Conservation (phyloP, 2,888 invertebrate genomes). For the Galerucella pusilla region DNA sequence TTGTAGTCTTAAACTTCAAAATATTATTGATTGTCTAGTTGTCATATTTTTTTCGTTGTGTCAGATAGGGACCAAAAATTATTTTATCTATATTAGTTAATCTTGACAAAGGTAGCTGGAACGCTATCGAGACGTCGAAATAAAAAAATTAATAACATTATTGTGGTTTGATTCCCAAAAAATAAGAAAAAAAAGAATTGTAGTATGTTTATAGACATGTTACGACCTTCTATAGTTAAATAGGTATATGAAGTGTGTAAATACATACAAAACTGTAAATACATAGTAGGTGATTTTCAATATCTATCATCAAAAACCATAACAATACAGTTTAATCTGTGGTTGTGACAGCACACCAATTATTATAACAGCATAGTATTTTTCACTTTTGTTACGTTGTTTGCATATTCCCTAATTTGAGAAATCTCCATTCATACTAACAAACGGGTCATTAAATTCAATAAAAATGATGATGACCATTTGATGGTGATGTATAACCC, state of each 20-base stretch:
- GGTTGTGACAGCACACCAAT: slow-evolving; percentile 22
- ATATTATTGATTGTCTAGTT: no score
- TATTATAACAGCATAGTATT: slow-evolving; percentile 26
- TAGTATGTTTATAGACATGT: no score
- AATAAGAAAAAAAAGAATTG: no score
- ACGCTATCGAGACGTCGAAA: no score
- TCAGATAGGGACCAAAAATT: no score
- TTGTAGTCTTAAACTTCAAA: no score
- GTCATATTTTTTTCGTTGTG: no score
- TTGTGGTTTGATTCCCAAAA: no score
- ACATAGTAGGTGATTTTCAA: neutral
- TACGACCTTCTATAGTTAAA: no score
- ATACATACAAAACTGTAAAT: neutral
- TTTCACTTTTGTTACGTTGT: slow-evolving; percentile 36
- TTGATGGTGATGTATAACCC: slow-evolving; percentile 48
- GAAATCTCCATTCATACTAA: slow-evolving; percentile 39
- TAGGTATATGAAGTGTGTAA: neutral
- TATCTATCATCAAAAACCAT: slow-evolving; percentile 5
- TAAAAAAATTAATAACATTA: no score
- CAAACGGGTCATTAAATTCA: slow-evolving; percentile 52
- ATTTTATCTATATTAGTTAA: no score
- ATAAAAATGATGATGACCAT: slow-evolving; percentile 55
- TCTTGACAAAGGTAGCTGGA: no score
- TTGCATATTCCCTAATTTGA: slow-evolving; percentile 38
- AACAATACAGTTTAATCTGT: slow-evolving; percentile 23